Evolutionary conservation across 2,797 vertebrate species (phyloP).

Genomic region (Alectoris magna): DNA sequence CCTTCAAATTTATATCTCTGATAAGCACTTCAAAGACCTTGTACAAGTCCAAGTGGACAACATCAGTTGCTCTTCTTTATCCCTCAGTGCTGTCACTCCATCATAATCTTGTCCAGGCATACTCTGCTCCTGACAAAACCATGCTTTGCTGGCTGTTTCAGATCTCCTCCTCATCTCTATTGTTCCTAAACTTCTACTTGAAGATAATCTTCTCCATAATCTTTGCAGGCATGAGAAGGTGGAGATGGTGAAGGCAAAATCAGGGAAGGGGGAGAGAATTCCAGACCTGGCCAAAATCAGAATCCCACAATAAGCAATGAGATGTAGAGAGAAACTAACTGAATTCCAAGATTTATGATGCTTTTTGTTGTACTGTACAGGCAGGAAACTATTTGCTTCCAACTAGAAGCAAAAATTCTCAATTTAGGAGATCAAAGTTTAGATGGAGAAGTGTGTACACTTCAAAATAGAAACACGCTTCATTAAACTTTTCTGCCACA

Average conservation of each 20-base stretch:
- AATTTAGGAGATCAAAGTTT: background rate
- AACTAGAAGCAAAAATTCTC: background rate
- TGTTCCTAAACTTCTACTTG: no score
- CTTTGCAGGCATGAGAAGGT: no score
- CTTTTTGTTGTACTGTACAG: background rate
- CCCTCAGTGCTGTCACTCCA: no score
- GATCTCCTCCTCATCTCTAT: no score
- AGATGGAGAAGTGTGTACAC: accelerated
- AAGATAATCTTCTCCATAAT: no score
- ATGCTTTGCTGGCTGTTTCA: no score
- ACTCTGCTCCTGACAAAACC: no score
- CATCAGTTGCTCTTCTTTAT: no score
- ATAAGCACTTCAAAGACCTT: no score
- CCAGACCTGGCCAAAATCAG: background rate
- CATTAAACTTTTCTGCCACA: background rate
- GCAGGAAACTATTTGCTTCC: accelerated
- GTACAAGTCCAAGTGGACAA: no score
- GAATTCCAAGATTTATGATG: background rate
- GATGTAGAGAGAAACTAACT: background rate
- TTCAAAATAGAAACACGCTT: background rate
- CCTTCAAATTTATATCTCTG: no score
- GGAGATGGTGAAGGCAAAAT: background rate
- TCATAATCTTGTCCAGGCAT: no score
- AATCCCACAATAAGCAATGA: background rate
- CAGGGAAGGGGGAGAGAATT: accelerated